phyloP scores from a whole-genome alignment of 2,888 invertebrate genomes.

The Drosophila quinaria region DNA sequence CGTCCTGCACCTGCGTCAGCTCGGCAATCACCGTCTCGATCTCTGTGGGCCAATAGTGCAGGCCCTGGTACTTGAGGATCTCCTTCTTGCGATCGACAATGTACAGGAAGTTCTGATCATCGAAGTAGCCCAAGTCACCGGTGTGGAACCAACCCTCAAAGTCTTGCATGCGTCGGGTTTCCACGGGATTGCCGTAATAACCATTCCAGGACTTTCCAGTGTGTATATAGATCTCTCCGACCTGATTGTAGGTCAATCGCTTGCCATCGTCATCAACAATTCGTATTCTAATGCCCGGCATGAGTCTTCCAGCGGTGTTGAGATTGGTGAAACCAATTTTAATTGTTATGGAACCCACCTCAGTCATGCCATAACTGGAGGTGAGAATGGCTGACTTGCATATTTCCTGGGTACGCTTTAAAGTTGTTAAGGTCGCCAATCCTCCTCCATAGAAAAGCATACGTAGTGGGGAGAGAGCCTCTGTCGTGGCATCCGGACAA shows the following conservation, averaged over 20 bases:
- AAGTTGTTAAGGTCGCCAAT: slow-evolving; percentile 48
- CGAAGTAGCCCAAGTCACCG: slow-evolving; percentile 84
- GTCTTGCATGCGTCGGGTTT: slow-evolving; percentile 71
- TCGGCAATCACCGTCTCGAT: slow-evolving; percentile 77
- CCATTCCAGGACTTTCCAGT: slow-evolving; percentile 73
- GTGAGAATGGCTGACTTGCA: slow-evolving; percentile 60
- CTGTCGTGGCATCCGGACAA: slow-evolving; percentile 54
- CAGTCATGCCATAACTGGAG: slow-evolving; percentile 76
- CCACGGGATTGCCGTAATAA: slow-evolving; percentile 77
- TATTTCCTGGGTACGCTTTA: slow-evolving; percentile 60
- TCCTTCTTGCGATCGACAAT: slow-evolving; percentile 83
- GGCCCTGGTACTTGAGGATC: slow-evolving; percentile 79
- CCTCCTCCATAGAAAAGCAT: slow-evolving; percentile 71
- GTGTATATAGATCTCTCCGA: slow-evolving; percentile 80
- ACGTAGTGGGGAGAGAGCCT: slow-evolving; percentile 61
- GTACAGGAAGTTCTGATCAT: slow-evolving; percentile 78
- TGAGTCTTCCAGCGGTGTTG: slow-evolving; percentile 68
- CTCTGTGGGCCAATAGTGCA: slow-evolving; percentile 81
- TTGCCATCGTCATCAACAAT: slow-evolving; percentile 75
- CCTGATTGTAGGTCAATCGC: slow-evolving; percentile 61
- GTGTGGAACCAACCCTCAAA: slow-evolving; percentile 81
- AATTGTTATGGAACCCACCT: slow-evolving; percentile 62
- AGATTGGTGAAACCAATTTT: slow-evolving; percentile 62
- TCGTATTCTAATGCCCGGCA: slow-evolving; percentile 62
- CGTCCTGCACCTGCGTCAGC: slow-evolving; percentile 72